Evolutionary conservation across 2,113 vertebrate species (phyloP).

Genomic region (Ondatra zibethicus): DNA sequence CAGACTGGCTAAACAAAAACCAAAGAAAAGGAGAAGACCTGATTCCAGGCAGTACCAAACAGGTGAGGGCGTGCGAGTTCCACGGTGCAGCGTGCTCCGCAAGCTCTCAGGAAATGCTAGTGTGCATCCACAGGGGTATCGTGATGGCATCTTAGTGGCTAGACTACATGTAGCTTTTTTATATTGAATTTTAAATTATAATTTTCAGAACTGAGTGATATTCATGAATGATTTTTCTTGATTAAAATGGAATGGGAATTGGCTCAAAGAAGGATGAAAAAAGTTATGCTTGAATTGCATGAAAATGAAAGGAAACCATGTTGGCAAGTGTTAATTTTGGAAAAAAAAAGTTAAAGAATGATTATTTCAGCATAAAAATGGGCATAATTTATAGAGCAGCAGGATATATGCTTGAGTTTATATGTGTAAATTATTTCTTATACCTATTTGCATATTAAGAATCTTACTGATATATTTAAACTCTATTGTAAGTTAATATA

Average conservation of each 20-base stretch:
- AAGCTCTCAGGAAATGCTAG: slow-evolving; percentile 67
- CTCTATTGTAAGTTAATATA: slow-evolving; percentile 43
- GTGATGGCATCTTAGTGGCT: slow-evolving; percentile 68
- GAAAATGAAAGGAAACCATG: slow-evolving; percentile 49
- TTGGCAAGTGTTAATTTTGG: slow-evolving; percentile 31
- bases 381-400: slow-evolving; percentile 59
- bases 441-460: slow-evolving; percentile 36
- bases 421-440: slow-evolving; percentile 45
- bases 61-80: slow-evolving; percentile 86
- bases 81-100: slow-evolving; percentile 62
- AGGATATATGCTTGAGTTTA: slow-evolving; percentile 32
- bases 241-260: slow-evolving; percentile 56
- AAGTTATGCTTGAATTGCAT: slow-evolving; percentile 28
- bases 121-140: slow-evolving; percentile 59
- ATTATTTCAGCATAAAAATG: slow-evolving; percentile 51
- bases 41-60: slow-evolving; percentile 98
- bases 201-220: slow-evolving; percentile 80
- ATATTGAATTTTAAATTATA: slow-evolving; percentile 69
- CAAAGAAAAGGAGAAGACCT: slow-evolving; percentile 94
- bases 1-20: slow-evolving; percentile 94
- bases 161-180: slow-evolving; percentile 62
- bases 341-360: slow-evolving; percentile 46
- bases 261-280: slow-evolving; percentile 32
- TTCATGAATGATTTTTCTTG: slow-evolving; percentile 81
- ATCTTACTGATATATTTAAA: slow-evolving; percentile 45